These are phyloP conservation scores for Cheilosia variabilis DNA, from an alignment of 2,888 invertebrate genomes.

Conservation along the genomic window DNA sequence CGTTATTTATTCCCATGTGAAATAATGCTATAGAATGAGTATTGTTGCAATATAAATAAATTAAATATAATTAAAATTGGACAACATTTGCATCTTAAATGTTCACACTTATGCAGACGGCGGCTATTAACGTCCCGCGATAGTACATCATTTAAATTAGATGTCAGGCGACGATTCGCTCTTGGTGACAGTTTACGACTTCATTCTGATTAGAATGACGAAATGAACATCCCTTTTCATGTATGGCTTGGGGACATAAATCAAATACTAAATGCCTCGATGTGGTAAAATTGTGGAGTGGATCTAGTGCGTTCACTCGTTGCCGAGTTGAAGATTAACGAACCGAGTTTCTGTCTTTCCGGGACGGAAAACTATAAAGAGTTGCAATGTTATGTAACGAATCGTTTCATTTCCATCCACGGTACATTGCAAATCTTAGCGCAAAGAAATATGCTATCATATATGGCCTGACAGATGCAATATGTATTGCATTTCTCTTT, in stretches of 20 bases:
- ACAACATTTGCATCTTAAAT: slow-evolving; percentile 16
- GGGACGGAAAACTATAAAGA: slow-evolving; percentile 72
- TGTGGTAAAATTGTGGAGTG: slow-evolving; percentile 28
- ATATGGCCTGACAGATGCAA: not conserved
- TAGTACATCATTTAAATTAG: slow-evolving; percentile 71
- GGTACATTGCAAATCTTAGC: slow-evolving; percentile 50
- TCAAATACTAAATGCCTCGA: slow-evolving; percentile 70
- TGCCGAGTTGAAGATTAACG: slow-evolving; percentile 62
- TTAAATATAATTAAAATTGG: not conserved
- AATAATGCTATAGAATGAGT: not conserved
- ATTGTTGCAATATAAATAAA: not conserved
- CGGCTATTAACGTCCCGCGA: slow-evolving; percentile 26
- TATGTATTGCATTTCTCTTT: not conserved
- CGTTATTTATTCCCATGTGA: not conserved
- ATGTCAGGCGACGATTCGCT: slow-evolving; percentile 64
- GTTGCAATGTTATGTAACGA: slow-evolving; percentile 49
- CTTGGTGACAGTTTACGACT: slow-evolving; percentile 73
- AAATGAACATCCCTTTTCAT: slow-evolving; percentile 72
- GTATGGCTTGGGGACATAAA: slow-evolving; percentile 62
- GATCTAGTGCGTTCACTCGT: slow-evolving; percentile 55
- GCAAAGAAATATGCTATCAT: slow-evolving; percentile 18
- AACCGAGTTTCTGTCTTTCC: slow-evolving; percentile 67
- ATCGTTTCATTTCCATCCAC: slow-evolving; percentile 62
- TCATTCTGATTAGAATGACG: slow-evolving; percentile 73
- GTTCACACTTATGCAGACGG: not conserved